Base-by-base conservation (phyloP, 2,113 vertebrate genomes). In the Phaetusa simplex region DNA sequence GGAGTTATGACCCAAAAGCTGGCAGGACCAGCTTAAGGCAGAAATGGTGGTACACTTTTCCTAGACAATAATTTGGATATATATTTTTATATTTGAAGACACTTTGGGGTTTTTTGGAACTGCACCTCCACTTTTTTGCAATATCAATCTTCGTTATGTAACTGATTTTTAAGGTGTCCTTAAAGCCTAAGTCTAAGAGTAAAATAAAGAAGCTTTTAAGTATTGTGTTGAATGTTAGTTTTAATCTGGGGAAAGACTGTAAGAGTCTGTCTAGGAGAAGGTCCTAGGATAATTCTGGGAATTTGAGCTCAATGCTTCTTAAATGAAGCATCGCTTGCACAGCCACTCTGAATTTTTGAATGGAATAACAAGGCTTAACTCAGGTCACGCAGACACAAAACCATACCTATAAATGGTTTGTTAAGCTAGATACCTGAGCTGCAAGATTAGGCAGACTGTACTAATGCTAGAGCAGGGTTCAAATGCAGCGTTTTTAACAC, bases 171-270 rank as follows among this genome's bases (percentile, higher is more conserved):
- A 97, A 95, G 61, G 36, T 94, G 49, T 77, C 52, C 15, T 86
- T 89, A 79, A 94, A 96, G 47, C 19, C 27, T 23, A 50, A 67
- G 40, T 59, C 20, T 49, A 66, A 87, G 36, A 83, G 47, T 47
- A 82, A 95, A 97, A 96, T 95, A 96, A 97, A 97, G 45, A 83
- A 58, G 21, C n/a, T 96, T 95, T 97, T 96, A 97, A 83, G 42
- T 95, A 91, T 56, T 58, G 64, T 83, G 29, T 82, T 89, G 65
- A 91, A 82, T 76, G 38, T 67, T 69, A 90, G 38, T 74, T 64
- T 92, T 95, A 59, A 86, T 93, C 7, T 79, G 65, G 23, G 59
- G 10, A 27, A 74, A 64, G 14, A 30, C 23, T 50, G 4, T 43
- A 74, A 18, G 84, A 50, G 3, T 12, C 32, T 84, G 6, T 50